phyloP scores from a whole-genome alignment of 2,888 invertebrate genomes.

The Malacosoma neustria region DNA sequence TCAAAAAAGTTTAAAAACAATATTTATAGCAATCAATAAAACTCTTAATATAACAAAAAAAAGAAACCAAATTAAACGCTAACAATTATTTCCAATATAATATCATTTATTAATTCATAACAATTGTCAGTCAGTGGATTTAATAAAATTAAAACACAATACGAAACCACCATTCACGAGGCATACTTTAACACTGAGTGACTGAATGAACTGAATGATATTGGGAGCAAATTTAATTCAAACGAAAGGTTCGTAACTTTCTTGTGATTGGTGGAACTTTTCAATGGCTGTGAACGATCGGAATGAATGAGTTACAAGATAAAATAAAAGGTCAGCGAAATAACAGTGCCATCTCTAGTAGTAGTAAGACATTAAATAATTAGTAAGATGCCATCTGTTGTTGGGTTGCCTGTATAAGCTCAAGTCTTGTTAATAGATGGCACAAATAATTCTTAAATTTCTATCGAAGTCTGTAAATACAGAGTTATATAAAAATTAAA shows the following conservation, averaged over 20 bases:
- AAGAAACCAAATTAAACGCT: constrained; percentile 1
- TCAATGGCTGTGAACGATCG: not conserved
- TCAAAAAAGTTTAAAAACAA: constrained; percentile 17
- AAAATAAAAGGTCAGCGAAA: too few relatives aligned
- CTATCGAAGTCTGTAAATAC: too few relatives aligned
- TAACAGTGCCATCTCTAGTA: not conserved
- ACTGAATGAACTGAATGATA: constrained; percentile 37
- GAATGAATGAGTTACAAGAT: too few relatives aligned
- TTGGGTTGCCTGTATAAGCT: not conserved
- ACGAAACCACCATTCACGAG: constrained; percentile 20
- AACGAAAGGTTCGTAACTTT: not conserved
- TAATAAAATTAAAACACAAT: constrained; percentile 20
- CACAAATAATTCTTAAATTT: too few relatives aligned
- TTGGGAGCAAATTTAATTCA: constrained; percentile 3
- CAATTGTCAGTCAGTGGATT: constrained; percentile 12
- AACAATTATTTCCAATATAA: constrained; percentile 10
- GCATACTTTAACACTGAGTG: constrained; percentile 14
- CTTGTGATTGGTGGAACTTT: not conserved
- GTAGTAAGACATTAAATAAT: not conserved
- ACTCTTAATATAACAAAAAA: constrained; percentile 6
- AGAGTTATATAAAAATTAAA: too few relatives aligned
- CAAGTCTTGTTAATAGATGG: too few relatives aligned
- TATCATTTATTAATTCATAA: constrained; percentile 25
- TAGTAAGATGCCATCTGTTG: not conserved
- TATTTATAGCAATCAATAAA: too few relatives aligned